These are phyloP conservation scores for Odobenus rosmarus DNA, from an alignment of 2,113 vertebrate species.

Conservation along the genomic window DNA sequence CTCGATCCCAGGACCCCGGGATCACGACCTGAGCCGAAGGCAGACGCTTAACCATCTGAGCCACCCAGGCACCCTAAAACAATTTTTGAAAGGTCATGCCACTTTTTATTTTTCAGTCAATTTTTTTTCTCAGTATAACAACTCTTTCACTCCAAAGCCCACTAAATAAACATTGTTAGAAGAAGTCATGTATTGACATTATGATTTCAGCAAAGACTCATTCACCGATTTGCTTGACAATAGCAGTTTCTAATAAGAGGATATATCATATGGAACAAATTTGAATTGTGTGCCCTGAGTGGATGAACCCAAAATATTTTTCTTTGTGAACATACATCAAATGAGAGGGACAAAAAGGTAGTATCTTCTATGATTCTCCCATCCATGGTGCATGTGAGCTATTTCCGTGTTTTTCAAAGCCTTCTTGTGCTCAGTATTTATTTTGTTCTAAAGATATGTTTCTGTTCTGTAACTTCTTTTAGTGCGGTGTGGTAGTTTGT, in stretches of 20 bases:
- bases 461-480: background rate
- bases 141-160: background rate
- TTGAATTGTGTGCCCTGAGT: conserved; percentile 1
- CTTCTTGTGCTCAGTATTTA: background rate
- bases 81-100: background rate
- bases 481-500: background rate
- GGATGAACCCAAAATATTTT: conserved; percentile 50
- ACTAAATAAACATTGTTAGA: background rate
- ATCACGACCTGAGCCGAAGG: too few relatives aligned
- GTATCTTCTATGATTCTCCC: background rate
- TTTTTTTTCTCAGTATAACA: background rate
- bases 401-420: background rate
- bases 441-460: conserved; percentile 47
- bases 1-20: too few relatives aligned
- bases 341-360: background rate
- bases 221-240: conserved; percentile 32
- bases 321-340: conserved; percentile 29
- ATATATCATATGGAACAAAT: conserved; percentile 55
- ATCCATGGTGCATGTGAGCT: background rate
- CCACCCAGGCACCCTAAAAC: too few relatives aligned
- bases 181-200: background rate
- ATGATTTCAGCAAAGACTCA: background rate
- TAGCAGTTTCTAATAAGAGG: conserved; percentile 52
- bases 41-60: too few relatives aligned
- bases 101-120: background rate